These are phyloP conservation scores for Vulpes ferrilata DNA, from an alignment of 2,113 vertebrate species.

Conservation along the genomic window DNA sequence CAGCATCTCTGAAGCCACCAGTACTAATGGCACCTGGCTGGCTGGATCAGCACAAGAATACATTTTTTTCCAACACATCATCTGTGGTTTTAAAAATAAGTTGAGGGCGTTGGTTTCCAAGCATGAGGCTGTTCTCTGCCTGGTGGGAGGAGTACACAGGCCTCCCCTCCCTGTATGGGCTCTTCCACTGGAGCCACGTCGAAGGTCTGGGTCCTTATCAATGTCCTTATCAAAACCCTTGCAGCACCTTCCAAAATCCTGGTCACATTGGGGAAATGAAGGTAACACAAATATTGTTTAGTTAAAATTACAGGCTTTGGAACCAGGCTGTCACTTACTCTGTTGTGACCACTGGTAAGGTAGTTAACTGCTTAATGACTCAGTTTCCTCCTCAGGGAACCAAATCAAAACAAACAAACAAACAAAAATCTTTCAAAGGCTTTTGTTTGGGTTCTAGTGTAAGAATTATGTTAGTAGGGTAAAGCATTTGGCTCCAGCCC, in stretches of 20 bases:
- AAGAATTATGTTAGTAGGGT: neutral
- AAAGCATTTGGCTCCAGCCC: no score
- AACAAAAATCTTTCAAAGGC: neutral
- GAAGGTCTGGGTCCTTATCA: neutral
- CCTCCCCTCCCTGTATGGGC: neutral
- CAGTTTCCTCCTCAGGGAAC: neutral
- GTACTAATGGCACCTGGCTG: neutral
- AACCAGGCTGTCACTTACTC: neutral
- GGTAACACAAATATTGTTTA: neutral
- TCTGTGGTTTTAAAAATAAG: neutral
- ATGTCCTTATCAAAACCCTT: neutral
- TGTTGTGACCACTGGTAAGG: neutral
- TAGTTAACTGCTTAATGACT: neutral
- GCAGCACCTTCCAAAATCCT: neutral
- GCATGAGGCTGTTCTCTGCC: neutral
- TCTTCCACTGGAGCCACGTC: neutral
- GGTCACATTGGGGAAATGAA: neutral
- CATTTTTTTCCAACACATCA: neutral
- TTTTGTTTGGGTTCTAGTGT: no score
- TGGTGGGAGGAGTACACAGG: fast-evolving
- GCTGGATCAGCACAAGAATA: neutral
- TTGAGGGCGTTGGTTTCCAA: neutral
- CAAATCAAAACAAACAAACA: neutral
- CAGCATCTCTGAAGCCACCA: neutral
- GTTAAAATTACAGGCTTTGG: neutral